A percentile compares a stretch with the other conserved stretches of the same genome.
These are phyloP conservation scores for Gandaritis pyraliata DNA, from an alignment of 2,888 invertebrate genomes.

Conservation along the genomic window DNA sequence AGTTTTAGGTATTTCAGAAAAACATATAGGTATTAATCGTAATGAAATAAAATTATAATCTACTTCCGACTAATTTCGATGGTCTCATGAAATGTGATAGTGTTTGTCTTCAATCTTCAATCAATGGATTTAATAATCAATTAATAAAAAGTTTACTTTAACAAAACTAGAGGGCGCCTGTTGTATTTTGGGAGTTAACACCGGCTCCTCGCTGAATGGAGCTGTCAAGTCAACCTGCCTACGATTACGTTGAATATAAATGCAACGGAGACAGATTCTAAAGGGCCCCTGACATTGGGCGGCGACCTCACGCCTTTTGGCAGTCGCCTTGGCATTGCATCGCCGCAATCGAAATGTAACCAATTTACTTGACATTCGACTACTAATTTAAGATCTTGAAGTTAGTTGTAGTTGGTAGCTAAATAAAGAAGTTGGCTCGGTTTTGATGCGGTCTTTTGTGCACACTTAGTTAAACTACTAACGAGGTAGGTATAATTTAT, in stretches of 20 bases:
- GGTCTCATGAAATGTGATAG: too few relatives aligned
- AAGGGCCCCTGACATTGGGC: conserved; percentile 82
- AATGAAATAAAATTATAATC: too few relatives aligned
- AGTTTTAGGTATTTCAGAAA: too few relatives aligned
- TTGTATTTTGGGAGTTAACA: conserved; percentile 10
- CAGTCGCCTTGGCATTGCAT: conserved; percentile 81
- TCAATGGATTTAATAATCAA: neutral
- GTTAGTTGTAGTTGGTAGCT: conserved; percentile 44
- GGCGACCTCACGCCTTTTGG: conserved; percentile 77
- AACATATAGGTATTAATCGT: too few relatives aligned
- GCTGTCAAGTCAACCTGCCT: conserved; percentile 22
- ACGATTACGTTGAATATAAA: conserved; percentile 44
- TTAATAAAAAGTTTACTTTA: neutral
- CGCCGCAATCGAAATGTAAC: conserved; percentile 65
- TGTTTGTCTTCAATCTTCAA: neutral
- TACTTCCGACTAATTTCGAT: too few relatives aligned
- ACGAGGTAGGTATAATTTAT: conserved; percentile 9
- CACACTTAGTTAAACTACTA: conserved; percentile 14
- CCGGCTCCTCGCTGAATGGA: conserved; percentile 30
- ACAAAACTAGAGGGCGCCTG: conserved; percentile 13
- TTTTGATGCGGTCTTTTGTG: conserved; percentile 39
- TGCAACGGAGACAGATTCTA: conserved; percentile 64
- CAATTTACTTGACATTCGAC: conserved; percentile 44
- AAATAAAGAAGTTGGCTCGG: conserved; percentile 55
- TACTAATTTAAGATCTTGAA: conserved; percentile 58